Conservation (phyloP, 2,113 vertebrate genomes). For the Trachemys scripta region DNA sequence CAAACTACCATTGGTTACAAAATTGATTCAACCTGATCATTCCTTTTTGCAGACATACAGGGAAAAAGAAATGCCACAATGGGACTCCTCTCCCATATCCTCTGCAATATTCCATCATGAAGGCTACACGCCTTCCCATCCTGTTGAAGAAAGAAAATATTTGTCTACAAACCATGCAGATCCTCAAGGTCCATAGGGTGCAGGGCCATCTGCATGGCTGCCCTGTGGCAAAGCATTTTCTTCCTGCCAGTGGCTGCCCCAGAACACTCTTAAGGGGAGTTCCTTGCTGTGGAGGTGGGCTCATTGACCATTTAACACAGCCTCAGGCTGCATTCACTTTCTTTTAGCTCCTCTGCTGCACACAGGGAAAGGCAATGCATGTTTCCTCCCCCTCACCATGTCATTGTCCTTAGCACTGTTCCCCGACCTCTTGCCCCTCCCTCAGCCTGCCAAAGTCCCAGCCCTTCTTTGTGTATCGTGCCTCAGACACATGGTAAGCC, state of each 20-base stretch:
- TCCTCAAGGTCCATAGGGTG: background rate
- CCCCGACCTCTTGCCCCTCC: background rate
- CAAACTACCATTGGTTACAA: background rate
- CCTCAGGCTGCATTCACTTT: background rate
- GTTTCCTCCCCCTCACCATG: background rate
- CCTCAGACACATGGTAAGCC: background rate
- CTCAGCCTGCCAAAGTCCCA: background rate
- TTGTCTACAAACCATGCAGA: background rate
- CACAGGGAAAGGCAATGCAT: fast-evolving
- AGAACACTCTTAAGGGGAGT: background rate
- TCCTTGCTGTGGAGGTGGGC: background rate
- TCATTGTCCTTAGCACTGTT: background rate
- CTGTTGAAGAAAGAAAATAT: background rate
- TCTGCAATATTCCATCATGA: background rate
- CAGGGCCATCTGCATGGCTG: background rate
- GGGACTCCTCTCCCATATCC: background rate
- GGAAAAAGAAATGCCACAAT: background rate
- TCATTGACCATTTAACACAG: background rate
- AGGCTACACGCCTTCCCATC: background rate
- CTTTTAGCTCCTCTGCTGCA: background rate
- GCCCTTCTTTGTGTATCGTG: background rate
- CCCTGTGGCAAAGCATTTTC: background rate
- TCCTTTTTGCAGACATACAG: background rate
- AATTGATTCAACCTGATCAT: background rate
- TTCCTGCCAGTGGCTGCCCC: background rate